Evolutionary conservation across 2,888 invertebrate genomes (phyloP).

Genomic region (Hyposoter didymator): DNA sequence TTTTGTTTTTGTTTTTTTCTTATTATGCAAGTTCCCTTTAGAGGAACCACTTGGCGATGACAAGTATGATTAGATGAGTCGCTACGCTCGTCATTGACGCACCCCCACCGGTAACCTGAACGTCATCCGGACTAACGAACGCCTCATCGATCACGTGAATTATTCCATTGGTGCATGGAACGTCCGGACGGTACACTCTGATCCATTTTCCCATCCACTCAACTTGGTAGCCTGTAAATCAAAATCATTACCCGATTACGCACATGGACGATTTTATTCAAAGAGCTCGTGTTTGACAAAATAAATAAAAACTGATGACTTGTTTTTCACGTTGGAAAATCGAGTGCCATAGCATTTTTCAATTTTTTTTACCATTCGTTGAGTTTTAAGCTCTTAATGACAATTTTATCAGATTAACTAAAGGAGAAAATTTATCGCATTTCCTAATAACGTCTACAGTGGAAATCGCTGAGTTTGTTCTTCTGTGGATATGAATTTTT

Average conservation of each 20-base stretch:
- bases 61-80: conserved; percentile 83
- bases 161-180: conserved; percentile 97
- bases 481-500: neutral
- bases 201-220: conserved; percentile 94
- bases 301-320: neutral
- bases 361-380: neutral
- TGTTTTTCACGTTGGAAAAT: neutral
- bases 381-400: neutral
- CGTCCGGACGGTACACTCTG: conserved; percentile 94
- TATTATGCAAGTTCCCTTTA: conserved; percentile 70
- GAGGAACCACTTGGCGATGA: conserved; percentile 84
- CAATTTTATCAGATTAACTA: neutral
- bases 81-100: conserved; percentile 81
- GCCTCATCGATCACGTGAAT: conserved; percentile 97
- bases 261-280: neutral
- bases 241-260: conserved; percentile 42
- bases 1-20: neutral
- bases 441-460: neutral
- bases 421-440: neutral
- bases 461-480: neutral
- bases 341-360: neutral
- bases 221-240: conserved; percentile 90
- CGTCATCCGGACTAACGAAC: conserved; percentile 93
- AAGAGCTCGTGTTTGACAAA: neutral
- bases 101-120: conserved; percentile 87